Conservation (phyloP, 2,113 vertebrate species). For the Calyptommatus sinebrachiatus region DNA sequence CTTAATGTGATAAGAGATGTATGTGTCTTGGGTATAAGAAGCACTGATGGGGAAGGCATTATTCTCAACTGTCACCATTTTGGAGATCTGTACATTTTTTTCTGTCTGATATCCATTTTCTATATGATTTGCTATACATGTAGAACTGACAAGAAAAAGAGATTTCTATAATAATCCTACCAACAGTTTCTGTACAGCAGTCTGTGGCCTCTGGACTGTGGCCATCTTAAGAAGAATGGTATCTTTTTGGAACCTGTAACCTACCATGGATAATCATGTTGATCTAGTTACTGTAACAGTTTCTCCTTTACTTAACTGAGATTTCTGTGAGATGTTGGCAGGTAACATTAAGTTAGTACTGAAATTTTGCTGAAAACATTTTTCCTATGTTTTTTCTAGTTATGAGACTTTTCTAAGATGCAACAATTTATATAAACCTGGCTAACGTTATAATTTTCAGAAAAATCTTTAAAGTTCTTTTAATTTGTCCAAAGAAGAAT, state of each 20-base stretch:
- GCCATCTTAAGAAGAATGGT: background rate
- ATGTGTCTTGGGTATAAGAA: background rate
- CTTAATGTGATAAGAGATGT: background rate
- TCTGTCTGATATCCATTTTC: background rate
- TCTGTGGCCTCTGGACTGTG: background rate
- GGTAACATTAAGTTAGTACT: conserved; percentile 1
- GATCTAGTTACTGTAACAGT: conserved; percentile 49
- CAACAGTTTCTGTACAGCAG: background rate
- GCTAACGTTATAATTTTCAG: background rate
- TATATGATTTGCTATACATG: background rate
- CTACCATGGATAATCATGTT: conserved; percentile 21
- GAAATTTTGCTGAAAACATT: background rate
- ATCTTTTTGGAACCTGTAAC: background rate
- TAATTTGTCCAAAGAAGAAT: no score
- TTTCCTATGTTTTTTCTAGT: background rate
- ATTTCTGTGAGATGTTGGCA: background rate
- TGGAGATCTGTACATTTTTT: background rate
- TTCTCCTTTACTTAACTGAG: background rate
- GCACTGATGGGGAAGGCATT: background rate
- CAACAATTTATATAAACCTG: background rate
- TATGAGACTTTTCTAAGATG: background rate
- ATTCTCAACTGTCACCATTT: background rate
- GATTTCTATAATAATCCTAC: no score
- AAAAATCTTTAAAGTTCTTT: no score
- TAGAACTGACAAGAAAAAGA: background rate